Evolutionary conservation across 2,113 vertebrate species (phyloP), one percentile per base, ranked within the genome.

Genomic region (Actinemys pallida): DNA sequence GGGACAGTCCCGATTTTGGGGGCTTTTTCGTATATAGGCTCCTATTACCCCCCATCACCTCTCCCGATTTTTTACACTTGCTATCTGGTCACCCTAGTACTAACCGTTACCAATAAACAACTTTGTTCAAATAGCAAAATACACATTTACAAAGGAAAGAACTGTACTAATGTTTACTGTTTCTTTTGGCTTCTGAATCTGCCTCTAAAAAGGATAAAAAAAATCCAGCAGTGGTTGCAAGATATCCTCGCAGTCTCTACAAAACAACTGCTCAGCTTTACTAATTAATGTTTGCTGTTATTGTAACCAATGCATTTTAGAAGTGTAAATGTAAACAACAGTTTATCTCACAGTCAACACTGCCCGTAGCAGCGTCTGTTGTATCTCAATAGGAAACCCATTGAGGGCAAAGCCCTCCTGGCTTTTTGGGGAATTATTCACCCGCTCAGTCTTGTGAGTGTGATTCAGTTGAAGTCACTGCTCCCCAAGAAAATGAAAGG

Each of bases 401-500:
- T 12, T 3, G 9, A 88, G 6, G 75, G 59, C 24, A 72, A 93
- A 92, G 5, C 50, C 54, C 84, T 90, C 13, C 6, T 50, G 69
- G 35, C 52, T 7, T 35, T 5, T 27, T 86, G 31, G 83, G 16
- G 86, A 87, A 5, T 81, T 62, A 76, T 50, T 65, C 7, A 56
- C 45, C 7, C 25, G 7, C 56, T 95, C 1, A 0, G 75, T 31
- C 1, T 0, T 25, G n/a, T 78, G 10, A 0, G 52, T 1, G 1
- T 1, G 82, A 84, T 59, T 86, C 3, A 0, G 12, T 29, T 54
- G 3, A 4, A 87, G 75, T 45, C 92, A 1, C 0, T 1, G 3
- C 72, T 93, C 83, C 92, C 89, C n/a, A 3, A 91, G 86, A 95
- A 97, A 92, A 92, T 42, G 11, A 69, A 83, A 78, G 80, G 93